These are phyloP conservation scores for Oscheius sp. DNA, from an alignment of 2,888 invertebrate species.

Conservation along the genomic window DNA sequence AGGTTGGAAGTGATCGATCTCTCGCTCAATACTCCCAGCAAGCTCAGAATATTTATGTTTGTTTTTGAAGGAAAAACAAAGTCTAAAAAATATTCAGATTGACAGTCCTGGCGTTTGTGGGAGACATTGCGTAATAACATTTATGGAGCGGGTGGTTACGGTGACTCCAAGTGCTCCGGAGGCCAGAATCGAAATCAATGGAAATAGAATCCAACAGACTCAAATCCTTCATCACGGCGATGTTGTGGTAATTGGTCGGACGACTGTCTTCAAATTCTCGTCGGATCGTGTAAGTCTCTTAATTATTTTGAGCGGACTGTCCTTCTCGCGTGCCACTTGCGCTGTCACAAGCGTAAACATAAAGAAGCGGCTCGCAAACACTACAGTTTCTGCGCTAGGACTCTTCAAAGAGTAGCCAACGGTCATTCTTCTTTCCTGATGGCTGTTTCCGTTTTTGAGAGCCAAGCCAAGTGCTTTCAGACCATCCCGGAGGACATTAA, in stretches of 20 bases:
- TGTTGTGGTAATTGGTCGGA: conserved; percentile 70
- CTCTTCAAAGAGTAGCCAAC: conserved; percentile 19
- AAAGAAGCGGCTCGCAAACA: conserved; percentile 26
- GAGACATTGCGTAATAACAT: conserved; percentile 91
- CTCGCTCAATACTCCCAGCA: conserved; percentile 60
- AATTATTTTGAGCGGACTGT: background rate
- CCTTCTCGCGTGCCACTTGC: conserved; percentile 15
- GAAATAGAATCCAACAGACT: conserved; percentile 88
- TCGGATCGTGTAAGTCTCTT: conserved; percentile 19
- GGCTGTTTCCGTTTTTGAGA: no score
- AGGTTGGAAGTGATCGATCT: conserved; percentile 80
- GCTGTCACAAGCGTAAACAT: conserved; percentile 28
- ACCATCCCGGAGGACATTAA: conserved; percentile 7
- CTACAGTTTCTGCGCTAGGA: conserved; percentile 19
- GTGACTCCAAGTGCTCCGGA: conserved; percentile 91
- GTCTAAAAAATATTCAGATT: conserved; percentile 71
- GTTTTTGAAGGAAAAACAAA: background rate
- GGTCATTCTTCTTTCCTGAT: conserved; percentile 4
- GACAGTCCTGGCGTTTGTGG: conserved; percentile 91
- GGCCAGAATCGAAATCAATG: conserved; percentile 81
- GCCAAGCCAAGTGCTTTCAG: no score
- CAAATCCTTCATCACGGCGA: conserved; percentile 80
- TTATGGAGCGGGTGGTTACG: conserved; percentile 87
- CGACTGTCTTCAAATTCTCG: conserved; percentile 74
- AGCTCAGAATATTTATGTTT: conserved; percentile 50